phyloP scores from a whole-genome alignment of 2,888 invertebrate genomes.

The Patella depressa region DNA sequence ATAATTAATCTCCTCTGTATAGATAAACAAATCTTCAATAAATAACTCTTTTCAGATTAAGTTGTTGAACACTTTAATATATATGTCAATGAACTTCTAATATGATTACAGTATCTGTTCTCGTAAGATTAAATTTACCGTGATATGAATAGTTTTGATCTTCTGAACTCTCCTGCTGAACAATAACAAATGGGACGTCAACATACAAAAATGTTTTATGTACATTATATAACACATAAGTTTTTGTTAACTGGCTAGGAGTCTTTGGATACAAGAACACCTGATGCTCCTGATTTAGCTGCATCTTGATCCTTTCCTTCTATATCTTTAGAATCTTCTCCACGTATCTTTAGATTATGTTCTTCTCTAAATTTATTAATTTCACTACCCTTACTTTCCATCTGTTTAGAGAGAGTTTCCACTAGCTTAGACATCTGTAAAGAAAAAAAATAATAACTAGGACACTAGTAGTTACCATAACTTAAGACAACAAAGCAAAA shows the following conservation, averaged over 20 bases:
- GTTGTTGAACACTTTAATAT: too few relatives aligned
- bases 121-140: too few relatives aligned
- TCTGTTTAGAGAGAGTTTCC: conserved; percentile 83
- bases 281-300: conserved; percentile 44
- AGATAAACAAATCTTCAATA: too few relatives aligned
- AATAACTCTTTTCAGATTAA: too few relatives aligned
- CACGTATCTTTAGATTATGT: conserved; percentile 88
- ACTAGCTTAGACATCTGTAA: conserved; percentile 85
- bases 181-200: too few relatives aligned
- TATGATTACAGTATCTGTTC: too few relatives aligned
- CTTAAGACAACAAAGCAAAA: background rate
- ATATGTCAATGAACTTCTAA: too few relatives aligned
- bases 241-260: conserved; percentile 24
- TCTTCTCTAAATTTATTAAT: conserved; percentile 93
- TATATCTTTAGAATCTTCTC: conserved; percentile 68
- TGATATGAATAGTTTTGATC: too few relatives aligned
- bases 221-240: background rate
- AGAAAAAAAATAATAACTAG: conserved; percentile 18
- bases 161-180: too few relatives aligned
- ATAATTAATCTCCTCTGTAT: too few relatives aligned
- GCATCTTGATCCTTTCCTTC: conserved; percentile 50
- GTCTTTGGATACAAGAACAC: conserved; percentile 60
- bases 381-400: conserved; percentile 88
- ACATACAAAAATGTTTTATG: too few relatives aligned
- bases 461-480: background rate